A percentile compares a stretch with the other conserved stretches of the same genome.
Conservation (phyloP, 2,113 vertebrate genomes). For the Dasypus novemcinctus region DNA sequence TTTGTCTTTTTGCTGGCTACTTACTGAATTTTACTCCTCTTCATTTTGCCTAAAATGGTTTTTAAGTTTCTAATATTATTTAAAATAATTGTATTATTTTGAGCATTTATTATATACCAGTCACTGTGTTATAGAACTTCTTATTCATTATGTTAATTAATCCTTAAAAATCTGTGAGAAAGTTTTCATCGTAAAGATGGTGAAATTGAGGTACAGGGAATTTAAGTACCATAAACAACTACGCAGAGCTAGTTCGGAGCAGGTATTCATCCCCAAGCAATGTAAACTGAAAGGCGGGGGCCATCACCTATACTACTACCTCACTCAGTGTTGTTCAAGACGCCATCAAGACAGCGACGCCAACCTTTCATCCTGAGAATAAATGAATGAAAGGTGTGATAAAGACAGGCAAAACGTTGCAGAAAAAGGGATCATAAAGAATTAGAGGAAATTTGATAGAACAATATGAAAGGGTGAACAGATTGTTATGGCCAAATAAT, state of each 20-base stretch:
- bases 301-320: background rate
- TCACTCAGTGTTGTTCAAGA: background rate
- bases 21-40: background rate
- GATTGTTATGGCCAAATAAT: background rate
- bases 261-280: background rate
- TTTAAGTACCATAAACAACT: background rate
- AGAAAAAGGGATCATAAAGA: background rate
- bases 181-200: background rate
- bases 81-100: background rate
- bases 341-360: background rate
- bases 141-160: background rate
- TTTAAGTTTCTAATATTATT: background rate
- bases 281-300: background rate
- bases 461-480: background rate
- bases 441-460: background rate
- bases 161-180: background rate
- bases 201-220: background rate
- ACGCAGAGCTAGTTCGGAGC: background rate
- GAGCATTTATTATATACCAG: background rate
- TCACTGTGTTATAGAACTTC: background rate
- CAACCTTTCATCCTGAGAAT: background rate
- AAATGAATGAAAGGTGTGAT: background rate
- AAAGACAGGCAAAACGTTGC: background rate
- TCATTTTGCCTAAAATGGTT: background rate
- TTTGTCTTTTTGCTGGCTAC: background rate